Evolutionary conservation across 2,113 vertebrate species (phyloP).

Genomic region (Colaptes auratus): DNA sequence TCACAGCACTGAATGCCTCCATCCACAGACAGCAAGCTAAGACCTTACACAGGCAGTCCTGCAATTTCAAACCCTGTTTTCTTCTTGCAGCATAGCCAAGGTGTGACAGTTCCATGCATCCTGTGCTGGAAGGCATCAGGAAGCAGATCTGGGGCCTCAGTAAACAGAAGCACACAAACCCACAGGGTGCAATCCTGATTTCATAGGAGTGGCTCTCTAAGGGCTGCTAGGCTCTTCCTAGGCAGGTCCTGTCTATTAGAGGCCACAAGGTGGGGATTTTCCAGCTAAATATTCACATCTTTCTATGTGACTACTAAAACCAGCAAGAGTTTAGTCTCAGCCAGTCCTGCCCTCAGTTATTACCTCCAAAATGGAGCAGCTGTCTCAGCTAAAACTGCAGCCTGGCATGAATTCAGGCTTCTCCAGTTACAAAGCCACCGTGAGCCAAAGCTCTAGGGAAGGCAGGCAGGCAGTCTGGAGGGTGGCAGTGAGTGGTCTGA

Average conservation of each 20-base stretch:
- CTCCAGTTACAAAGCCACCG: neutral
- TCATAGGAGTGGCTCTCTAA: neutral
- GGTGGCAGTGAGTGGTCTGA: neutral
- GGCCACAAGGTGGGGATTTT: neutral
- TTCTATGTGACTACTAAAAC: neutral
- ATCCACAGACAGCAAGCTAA: neutral
- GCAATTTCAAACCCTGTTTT: neutral
- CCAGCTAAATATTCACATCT: neutral
- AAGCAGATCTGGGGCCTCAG: fast-evolving
- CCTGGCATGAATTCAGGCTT: neutral
- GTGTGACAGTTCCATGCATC: fast-evolving
- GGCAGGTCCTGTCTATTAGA: neutral
- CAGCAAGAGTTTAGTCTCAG: neutral
- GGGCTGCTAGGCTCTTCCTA: neutral
- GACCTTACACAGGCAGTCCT: fast-evolving
- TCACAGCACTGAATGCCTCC: neutral
- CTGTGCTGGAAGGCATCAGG: neutral
- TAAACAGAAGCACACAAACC: neutral
- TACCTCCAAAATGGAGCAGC: neutral
- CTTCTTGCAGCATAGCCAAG: neutral
- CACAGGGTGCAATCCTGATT: neutral
- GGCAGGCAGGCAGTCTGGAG: neutral
- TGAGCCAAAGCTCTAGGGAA: neutral
- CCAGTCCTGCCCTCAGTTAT: neutral
- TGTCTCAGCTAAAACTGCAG: neutral